phyloP scores from a whole-genome alignment of 2,113 vertebrate genomes.

The Desmodus rotundus region DNA sequence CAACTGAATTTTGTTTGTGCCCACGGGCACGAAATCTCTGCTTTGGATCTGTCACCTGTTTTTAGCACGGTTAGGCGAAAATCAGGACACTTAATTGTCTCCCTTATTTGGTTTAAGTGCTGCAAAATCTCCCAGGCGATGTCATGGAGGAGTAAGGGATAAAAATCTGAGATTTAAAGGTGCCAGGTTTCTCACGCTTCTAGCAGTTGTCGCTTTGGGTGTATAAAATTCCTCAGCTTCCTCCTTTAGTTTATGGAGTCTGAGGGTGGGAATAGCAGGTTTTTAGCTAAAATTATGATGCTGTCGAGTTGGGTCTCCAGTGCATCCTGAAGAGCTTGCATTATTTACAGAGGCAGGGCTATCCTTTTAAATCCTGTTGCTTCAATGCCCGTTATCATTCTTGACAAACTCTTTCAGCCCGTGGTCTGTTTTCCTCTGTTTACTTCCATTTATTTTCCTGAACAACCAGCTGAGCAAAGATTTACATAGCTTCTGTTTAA shows the following conservation, averaged over 20 bases:
- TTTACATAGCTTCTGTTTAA: conserved; percentile 70
- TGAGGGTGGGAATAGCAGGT: conserved; percentile 25
- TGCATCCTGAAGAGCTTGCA: conserved; percentile 59
- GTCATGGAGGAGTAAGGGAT: neutral
- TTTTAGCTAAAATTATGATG: conserved; percentile 62
- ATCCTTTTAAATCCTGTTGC: conserved; percentile 76
- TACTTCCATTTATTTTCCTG: conserved; percentile 63
- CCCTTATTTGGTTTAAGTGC: neutral
- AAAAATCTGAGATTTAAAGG: conserved; percentile 29
- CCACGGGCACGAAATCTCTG: neutral
- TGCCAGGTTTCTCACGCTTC: conserved; percentile 6
- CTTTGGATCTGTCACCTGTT: neutral
- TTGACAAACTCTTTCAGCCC: conserved; percentile 72
- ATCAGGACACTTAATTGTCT: neutral
- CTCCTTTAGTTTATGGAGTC: conserved; percentile 39
- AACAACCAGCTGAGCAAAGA: conserved; percentile 68
- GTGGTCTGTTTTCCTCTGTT: conserved; percentile 64
- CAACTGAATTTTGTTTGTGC: neutral
- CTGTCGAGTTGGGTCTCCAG: conserved; percentile 32
- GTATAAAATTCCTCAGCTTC: conserved; percentile 24
- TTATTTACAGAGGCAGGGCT: conserved; percentile 73
- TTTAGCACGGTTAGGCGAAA: neutral
- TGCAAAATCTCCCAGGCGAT: neutral
- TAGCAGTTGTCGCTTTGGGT: conserved; percentile 28
- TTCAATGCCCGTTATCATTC: conserved; percentile 53